Conservation (phyloP, 2,797 vertebrate genomes). For the Oreortyx pictus region DNA sequence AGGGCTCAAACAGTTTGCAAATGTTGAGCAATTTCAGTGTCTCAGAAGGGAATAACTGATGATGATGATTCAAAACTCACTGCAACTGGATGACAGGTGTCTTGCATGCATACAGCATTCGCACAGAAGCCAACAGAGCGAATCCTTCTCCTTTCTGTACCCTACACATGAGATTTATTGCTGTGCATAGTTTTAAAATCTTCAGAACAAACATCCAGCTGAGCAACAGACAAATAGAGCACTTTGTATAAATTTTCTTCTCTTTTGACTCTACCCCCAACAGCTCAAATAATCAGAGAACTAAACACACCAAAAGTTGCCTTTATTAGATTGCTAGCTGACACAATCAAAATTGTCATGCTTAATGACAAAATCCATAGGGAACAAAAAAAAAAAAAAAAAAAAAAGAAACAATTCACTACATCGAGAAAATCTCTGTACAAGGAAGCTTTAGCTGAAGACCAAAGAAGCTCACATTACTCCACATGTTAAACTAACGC, state of each 20-base stretch:
- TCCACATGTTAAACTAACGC: background rate
- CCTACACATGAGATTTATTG: background rate
- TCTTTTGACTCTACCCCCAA: background rate
- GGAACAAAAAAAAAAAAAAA: background rate
- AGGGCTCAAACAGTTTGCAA: background rate
- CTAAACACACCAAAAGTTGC: background rate
- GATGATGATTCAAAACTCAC: background rate
- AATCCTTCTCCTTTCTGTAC: background rate
- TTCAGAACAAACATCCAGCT: background rate
- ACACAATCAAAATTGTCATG: background rate
- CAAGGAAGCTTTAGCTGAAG: background rate
- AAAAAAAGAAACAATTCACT: background rate
- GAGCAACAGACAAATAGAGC: background rate
- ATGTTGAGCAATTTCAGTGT: background rate
- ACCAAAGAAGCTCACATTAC: background rate
- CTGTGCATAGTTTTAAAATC: background rate
- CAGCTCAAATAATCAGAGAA: background rate
- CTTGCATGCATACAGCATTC: background rate
- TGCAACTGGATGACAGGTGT: background rate
- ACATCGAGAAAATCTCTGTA: background rate
- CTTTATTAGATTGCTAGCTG: background rate
- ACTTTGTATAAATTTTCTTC: background rate
- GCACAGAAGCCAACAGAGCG: background rate
- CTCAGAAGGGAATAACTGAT: background rate
- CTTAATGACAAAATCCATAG: constrained; percentile 30